phyloP scores from a whole-genome alignment of 2,113 vertebrate species.

The Sterna hirundo region DNA sequence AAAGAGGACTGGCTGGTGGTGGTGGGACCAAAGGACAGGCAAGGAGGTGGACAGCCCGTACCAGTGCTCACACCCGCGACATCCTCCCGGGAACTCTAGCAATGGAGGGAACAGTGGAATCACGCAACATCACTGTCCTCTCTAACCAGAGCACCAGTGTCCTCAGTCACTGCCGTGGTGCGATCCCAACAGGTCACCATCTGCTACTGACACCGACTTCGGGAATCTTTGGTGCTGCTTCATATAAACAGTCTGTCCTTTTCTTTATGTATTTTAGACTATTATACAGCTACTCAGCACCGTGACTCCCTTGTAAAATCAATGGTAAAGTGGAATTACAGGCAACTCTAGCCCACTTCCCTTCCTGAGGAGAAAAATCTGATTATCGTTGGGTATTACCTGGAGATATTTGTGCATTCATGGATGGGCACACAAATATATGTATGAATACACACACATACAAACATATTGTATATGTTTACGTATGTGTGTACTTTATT shows the following conservation, averaged over 20 bases:
- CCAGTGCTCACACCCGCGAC: rapidly evolving
- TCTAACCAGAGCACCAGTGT: background rate
- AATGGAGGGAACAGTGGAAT: background rate
- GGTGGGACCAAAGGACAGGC: background rate
- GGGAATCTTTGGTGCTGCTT: background rate
- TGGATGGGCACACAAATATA: background rate
- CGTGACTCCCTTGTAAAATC: background rate
- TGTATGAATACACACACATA: background rate
- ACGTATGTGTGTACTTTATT: background rate
- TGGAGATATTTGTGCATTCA: background rate
- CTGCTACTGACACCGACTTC: rapidly evolving
- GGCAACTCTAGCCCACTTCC: background rate
- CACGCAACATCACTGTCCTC: rapidly evolving
- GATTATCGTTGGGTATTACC: background rate
- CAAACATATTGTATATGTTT: background rate
- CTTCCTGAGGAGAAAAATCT: background rate
- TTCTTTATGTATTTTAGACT: background rate
- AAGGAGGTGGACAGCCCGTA: rapidly evolving
- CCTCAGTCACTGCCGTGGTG: background rate
- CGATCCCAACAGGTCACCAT: background rate
- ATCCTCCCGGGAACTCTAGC: background rate
- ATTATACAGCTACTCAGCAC: background rate
- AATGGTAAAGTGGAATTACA: background rate
- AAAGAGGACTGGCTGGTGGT: background rate
- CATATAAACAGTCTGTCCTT: background rate